Conservation (phyloP, 64 coral and sea anemone genomes). For the Montipora efflorescens region DNA sequence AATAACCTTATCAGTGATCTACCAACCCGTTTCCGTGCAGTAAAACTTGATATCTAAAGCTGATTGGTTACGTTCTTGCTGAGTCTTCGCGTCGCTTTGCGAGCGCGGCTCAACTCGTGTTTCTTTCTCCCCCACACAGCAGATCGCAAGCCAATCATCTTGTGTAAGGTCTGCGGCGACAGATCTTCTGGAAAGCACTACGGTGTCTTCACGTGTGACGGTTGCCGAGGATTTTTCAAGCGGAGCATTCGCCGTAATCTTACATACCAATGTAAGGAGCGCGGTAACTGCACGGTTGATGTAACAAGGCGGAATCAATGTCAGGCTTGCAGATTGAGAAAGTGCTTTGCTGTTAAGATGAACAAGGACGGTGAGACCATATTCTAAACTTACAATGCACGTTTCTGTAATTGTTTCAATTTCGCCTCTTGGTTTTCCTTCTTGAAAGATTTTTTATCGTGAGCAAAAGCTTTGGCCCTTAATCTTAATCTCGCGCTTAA, state of each 20-base stretch:
- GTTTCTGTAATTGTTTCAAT: background rate
- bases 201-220: constrained; percentile 97
- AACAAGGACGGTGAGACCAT: constrained; percentile 88
- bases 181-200: constrained; percentile 98
- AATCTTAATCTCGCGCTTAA: no score
- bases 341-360: constrained; percentile 96
- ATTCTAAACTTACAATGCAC: background rate
- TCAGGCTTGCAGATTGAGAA: constrained; percentile 93
- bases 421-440: no score
- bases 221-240: constrained; percentile 97
- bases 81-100: background rate
- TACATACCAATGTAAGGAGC: constrained; percentile 92
- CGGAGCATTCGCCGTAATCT: constrained; percentile 87
- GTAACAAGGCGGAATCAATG: constrained; percentile 95
- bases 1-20: constrained; percentile 4
- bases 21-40: background rate
- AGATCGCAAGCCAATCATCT: constrained; percentile 91
- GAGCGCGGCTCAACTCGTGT: background rate
- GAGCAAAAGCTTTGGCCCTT: no score
- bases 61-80: background rate
- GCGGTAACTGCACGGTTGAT: constrained; percentile 92
- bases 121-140: background rate
- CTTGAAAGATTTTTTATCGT: no score
- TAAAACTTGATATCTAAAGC: background rate
- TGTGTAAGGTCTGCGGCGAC: constrained; percentile 94